Evolutionary conservation across 1,140 invertebrate species (phyloP).

Genomic region (Penaeus vannamei): DNA sequence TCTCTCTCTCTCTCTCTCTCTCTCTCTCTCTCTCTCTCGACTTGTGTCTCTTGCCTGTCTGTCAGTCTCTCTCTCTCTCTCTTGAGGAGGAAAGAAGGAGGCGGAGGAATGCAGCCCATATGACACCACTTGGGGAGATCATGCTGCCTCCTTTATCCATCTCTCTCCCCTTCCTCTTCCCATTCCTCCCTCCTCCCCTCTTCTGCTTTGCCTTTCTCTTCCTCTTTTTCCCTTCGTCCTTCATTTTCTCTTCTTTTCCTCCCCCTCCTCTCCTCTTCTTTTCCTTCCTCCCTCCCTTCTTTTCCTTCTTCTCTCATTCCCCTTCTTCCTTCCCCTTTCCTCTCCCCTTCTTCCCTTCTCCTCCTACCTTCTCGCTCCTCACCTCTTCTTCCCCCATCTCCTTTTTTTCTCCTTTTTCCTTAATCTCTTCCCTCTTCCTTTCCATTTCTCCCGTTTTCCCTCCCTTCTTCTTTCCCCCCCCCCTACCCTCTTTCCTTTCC

Average conservation of each 20-base stretch:
- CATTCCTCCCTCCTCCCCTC: too few relatives aligned
- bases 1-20: slow-evolving; percentile 49
- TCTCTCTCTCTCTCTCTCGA: slow-evolving; percentile 9
- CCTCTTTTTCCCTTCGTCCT: background rate
- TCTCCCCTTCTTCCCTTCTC: background rate
- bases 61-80: too few relatives aligned
- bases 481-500: background rate
- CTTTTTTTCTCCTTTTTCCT: too few relatives aligned
- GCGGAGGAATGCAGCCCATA: too few relatives aligned
- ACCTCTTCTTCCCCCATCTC: too few relatives aligned
- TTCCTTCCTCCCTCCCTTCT: background rate
- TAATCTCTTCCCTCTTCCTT: too few relatives aligned
- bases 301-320: background rate
- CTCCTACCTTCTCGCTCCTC: background rate
- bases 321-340: background rate
- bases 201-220: background rate
- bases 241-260: background rate
- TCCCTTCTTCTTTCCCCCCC: background rate
- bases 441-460: too few relatives aligned
- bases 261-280: too few relatives aligned
- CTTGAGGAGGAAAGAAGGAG: too few relatives aligned
- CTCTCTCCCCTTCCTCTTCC: too few relatives aligned
- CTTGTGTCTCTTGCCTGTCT: background rate
- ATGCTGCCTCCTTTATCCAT: too few relatives aligned
- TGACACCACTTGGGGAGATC: too few relatives aligned